A percentile compares a stretch with the other conserved stretches of the same genome.
Conservation (phyloP, 2,888 invertebrate genomes). For the Gerris lacustris region DNA sequence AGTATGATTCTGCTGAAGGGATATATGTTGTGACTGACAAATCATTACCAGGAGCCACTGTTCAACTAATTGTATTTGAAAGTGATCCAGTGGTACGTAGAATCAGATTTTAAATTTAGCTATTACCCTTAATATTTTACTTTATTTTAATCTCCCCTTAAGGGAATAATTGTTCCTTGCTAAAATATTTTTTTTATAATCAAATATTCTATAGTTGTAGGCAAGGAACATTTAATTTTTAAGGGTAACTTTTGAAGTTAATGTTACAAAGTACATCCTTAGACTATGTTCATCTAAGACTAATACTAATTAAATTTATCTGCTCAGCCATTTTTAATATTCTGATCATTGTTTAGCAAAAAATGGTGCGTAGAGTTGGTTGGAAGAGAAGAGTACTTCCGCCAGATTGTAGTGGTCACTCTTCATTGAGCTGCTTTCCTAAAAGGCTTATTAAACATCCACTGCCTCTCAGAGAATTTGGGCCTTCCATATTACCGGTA, state of each 20-base stretch:
- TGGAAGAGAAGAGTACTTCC: conserved; percentile 44
- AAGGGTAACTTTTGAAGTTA: no score
- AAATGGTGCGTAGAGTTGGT: conserved; percentile 42
- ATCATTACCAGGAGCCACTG: conserved; percentile 32
- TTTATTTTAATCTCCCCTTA: background rate
- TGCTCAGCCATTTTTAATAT: conserved; percentile 3
- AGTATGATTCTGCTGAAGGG: conserved; percentile 42
- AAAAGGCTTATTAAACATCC: conserved; percentile 40
- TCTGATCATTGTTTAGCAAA: conserved; percentile 33
- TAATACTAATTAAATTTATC: conserved; percentile 4
- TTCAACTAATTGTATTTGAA: conserved; percentile 43
- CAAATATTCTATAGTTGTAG: no score
- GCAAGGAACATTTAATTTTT: no score
- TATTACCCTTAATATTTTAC: background rate
- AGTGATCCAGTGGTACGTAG: conserved; percentile 38
- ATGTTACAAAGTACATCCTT: no score
- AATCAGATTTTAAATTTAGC: background rate
- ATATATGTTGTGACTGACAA: conserved; percentile 39
- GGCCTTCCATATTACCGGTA: conserved; percentile 41
- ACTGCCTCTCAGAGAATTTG: conserved; percentile 40
- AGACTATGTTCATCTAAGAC: no score
- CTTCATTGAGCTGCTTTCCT: conserved; percentile 43
- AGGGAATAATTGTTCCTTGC: conserved; percentile 1
- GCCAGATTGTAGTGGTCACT: conserved; percentile 42
- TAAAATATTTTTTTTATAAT: no score